Evolutionary conservation across 1,140 invertebrate species (phyloP).

Genomic region (Brachionus angularis): DNA sequence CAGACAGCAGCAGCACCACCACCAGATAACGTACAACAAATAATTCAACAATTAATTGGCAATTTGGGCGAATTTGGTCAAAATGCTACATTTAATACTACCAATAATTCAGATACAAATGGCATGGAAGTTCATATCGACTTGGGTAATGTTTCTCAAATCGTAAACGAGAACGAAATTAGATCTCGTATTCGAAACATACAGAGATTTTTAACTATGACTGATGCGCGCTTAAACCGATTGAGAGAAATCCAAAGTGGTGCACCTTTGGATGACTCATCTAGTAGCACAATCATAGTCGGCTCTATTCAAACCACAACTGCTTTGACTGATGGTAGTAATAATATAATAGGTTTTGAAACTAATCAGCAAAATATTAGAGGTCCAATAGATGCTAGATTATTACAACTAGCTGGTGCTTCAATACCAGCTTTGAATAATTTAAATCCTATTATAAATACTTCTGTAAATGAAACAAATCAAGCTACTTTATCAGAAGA

Average conservation of each 20-base stretch:
- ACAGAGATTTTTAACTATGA: conserved; percentile 51
- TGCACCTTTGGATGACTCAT: conserved; percentile 15
- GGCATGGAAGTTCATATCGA: conserved; percentile 59
- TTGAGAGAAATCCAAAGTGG: conserved; percentile 47
- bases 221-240: conserved; percentile 50
- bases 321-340: conserved; percentile 30
- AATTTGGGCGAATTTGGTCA: conserved; percentile 55
- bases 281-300: conserved; percentile 30
- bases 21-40: conserved; percentile 56
- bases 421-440: too few relatives aligned
- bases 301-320: conserved; percentile 40
- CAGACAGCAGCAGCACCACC: conserved; percentile 48
- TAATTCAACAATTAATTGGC: conserved; percentile 51
- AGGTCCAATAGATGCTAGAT: conserved; percentile 12
- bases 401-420: conserved; percentile 11
- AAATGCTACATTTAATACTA: conserved; percentile 53
- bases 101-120: conserved; percentile 50
- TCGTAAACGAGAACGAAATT: conserved; percentile 50
- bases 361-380: conserved; percentile 5
- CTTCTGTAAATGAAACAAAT: too few relatives aligned
- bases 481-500: neutral
- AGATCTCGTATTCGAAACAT: conserved; percentile 52
- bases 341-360: conserved; percentile 16
- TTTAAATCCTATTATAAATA: too few relatives aligned
- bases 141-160: conserved; percentile 51